phyloP scores from a whole-genome alignment of 2,113 vertebrate species.

The Petrocephalus microphthalmus region DNA sequence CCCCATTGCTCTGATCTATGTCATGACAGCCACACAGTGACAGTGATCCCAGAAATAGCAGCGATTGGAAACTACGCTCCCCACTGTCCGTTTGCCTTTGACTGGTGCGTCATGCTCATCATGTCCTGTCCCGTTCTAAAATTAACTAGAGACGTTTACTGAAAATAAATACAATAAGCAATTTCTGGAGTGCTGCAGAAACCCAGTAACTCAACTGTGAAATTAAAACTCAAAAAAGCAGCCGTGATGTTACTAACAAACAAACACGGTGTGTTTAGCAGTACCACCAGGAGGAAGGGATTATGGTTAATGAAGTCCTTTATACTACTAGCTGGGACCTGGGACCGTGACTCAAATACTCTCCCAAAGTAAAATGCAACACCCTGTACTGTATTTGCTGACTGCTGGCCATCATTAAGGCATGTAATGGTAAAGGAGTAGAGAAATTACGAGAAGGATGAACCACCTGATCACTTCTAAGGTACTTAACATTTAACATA shows the following conservation, averaged over 20 bases:
- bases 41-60: background rate
- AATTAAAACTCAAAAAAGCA: background rate
- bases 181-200: background rate
- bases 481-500: background rate
- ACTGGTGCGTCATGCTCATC: background rate
- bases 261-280: background rate
- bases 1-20: background rate
- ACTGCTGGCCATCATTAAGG: background rate
- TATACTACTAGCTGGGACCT: background rate
- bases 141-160: background rate
- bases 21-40: background rate
- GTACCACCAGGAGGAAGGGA: background rate
- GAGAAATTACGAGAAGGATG: background rate
- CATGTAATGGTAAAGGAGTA: background rate
- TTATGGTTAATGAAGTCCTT: background rate
- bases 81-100: background rate
- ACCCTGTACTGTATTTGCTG: background rate
- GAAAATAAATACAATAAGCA: background rate
- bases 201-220: background rate
- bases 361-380: background rate
- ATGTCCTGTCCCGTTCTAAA: background rate
- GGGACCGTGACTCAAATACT: background rate
- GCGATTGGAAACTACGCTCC: background rate
- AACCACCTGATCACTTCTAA: background rate
- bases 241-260: background rate